These are phyloP conservation scores for Dipodomys ordii DNA, from an alignment of 2,113 vertebrate species.

Conservation along the genomic window DNA sequence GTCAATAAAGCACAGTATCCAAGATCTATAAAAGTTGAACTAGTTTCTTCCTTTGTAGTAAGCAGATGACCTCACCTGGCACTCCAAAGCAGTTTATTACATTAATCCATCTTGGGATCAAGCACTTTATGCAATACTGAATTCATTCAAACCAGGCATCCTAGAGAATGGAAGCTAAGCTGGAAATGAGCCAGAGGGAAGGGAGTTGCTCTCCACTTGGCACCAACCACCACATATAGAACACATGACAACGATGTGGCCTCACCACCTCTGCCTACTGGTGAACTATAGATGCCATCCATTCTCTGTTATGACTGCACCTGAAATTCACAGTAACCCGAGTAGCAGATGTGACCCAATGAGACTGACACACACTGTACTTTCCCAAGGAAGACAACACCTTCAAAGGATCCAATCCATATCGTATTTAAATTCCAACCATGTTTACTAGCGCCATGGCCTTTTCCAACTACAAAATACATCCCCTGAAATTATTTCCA, in stretches of 20 bases:
- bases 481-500: constrained; percentile 22
- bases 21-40: neutral
- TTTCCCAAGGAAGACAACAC: neutral
- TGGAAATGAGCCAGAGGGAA: neutral
- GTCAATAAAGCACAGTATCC: neutral
- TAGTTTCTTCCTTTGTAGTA: neutral
- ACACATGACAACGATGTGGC: no score
- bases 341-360: neutral
- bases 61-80: neutral
- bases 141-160: constrained; percentile 48
- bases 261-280: neutral
- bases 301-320: neutral
- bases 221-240: no score
- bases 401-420: neutral
- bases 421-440: neutral
- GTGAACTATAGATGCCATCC: neutral
- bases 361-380: neutral
- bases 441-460: neutral
- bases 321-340: neutral
- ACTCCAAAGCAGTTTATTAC: neutral
- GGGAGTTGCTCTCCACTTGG: neutral
- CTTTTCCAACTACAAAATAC: neutral
- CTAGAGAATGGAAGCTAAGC: neutral
- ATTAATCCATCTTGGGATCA: constrained; percentile 22
- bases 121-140: neutral